Base-by-base conservation (phyloP, 1,140 invertebrate species). In the Ruditapes philippinarum region DNA sequence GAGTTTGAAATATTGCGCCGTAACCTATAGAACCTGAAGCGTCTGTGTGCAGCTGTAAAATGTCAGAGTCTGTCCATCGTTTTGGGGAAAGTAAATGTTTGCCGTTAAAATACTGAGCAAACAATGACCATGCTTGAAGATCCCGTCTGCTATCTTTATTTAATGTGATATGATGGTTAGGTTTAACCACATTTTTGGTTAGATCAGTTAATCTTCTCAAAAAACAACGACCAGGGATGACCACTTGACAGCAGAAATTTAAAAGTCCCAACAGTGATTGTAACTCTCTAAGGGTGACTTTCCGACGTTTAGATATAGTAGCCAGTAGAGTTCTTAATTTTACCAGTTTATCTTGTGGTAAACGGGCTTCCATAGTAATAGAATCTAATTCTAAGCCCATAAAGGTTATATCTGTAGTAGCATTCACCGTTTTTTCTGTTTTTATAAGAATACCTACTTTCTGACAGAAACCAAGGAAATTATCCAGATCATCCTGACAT, bases 251-350 rank as follows among this genome's bases (percentile, higher is more conserved):
- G 17, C 42, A 40, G 40, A 90, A 80, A 86, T 90, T 90, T 3
- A 90, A 40, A 19, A 84, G 38, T 38, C 80, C 88, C 36, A 85
- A n/a, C 12, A 84, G 14, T 25, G 74, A 86, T 62, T 90, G 89
- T 25, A 80, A 51, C 28, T 90, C 28, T 14, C 36, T 40, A 9
- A 86, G 22, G 28, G 62, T 57, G 31, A 45, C 45, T 51, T 85
- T 42, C n/a, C n/a, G 28, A 19, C 19, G 22, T 14, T 28, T 19
- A 19, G 17, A 19, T 65, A 17, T 1, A 1, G 3, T 0, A 11
- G 17, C 11, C 17, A 82, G 19, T 0, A 49, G 17, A n/a, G 11
- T 1, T 11, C 19, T 4, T 5, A 82, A 28, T 19, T 42, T 82
- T 22, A 0, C 1, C 19, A 82, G 40, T 11, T 38, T 0, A 28